These are phyloP conservation scores for Limnephilus marmoratus DNA, from an alignment of 2,888 invertebrate species.

Conservation along the genomic window DNA sequence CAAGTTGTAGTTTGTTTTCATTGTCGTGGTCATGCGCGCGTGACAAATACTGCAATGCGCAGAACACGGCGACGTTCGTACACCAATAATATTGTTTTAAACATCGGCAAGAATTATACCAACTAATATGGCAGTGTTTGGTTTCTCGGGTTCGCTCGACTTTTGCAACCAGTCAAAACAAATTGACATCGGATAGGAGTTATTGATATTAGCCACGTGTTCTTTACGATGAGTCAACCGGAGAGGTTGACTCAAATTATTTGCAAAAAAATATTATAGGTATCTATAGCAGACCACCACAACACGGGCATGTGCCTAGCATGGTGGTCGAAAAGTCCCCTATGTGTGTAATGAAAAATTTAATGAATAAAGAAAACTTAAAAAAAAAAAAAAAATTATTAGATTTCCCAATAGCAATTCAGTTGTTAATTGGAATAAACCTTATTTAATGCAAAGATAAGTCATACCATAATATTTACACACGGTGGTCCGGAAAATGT, in stretches of 20 bases:
- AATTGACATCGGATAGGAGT: neutral
- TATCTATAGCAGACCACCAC: too few relatives aligned
- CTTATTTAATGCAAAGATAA: too few relatives aligned
- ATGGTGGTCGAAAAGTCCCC: too few relatives aligned
- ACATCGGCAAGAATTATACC: neutral
- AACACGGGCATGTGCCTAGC: too few relatives aligned
- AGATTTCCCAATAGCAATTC: too few relatives aligned
- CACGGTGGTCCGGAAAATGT: too few relatives aligned
- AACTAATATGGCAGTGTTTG: neutral
- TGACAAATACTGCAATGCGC: neutral
- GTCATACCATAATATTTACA: too few relatives aligned
- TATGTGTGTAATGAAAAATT: too few relatives aligned
- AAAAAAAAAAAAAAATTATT: too few relatives aligned
- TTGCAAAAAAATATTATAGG: neutral
- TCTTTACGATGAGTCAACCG: neutral
- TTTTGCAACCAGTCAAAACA: neutral
- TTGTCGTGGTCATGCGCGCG: conserved; percentile 7
- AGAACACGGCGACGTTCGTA: neutral
- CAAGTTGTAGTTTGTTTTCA: neutral
- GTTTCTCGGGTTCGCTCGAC: neutral
- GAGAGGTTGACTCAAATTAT: neutral
- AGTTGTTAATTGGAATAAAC: too few relatives aligned
- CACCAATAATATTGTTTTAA: neutral
- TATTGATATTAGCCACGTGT: neutral
- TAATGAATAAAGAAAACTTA: too few relatives aligned